Base-by-base conservation (phyloP, 2,113 vertebrate genomes). In the Pteruthius melanotis region DNA sequence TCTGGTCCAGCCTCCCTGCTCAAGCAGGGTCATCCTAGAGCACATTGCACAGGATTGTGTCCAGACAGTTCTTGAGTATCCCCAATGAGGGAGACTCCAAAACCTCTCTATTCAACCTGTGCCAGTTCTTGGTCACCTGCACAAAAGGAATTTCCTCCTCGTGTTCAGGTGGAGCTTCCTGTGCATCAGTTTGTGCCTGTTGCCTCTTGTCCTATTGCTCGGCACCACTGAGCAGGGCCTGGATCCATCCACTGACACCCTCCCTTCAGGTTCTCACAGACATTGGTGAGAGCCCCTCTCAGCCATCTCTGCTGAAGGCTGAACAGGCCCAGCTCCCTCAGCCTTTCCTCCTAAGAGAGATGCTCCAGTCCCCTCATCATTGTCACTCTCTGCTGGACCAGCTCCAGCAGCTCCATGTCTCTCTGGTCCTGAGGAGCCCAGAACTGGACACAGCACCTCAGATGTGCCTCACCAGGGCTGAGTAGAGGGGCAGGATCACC, bases 311-410 rank as follows among this genome's bases (percentile, higher is more conserved):
- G 27, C 53, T 22, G 2, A 0, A 35, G 44, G 9, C 26, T 44
- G 44, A 44, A 42, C 31, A 37, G 37, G 21, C 14, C 44, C 83
- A 76, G 9, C 13, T 44, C 6, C 4, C 37, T 59, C 83, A 76
- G 53, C 7, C 44, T 37, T 59, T 59, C 17, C 21, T 59, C 3
- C 1, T 12, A 31, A 10, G 35, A 57, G 42, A 37, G 44, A 59
- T 35, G 21, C 6, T 59, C 13, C 83, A 4, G 31, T 18, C 2
- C 42, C 11, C 1, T 28, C 1, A 50, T 2, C 24, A 24, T 13
- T 28, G 10, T n/a, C 30, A 24, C 8, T 2, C n/a, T 59, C 5
- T 2, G 0, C 44, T 76, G 52, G 52, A 1, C 52, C 52, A 0
- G 6, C 20, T 49, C 30, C 42, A 57, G 71, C 15, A 42, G 35